These are phyloP conservation scores for Saturnia japonica DNA, from an alignment of 2,888 invertebrate species.

Conservation along the genomic window DNA sequence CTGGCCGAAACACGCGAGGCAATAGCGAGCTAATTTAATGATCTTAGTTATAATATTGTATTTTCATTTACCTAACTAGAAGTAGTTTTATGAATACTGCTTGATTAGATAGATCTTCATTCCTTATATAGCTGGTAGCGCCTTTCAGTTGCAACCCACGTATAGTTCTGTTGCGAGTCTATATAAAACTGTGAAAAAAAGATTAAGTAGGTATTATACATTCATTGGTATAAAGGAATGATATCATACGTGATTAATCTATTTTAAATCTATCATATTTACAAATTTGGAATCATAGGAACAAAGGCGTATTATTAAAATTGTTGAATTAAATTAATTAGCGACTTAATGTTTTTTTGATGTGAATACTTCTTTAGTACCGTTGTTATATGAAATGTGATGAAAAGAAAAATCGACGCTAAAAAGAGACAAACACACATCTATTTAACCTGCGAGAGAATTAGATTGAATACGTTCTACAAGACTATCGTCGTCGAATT, in stretches of 20 bases:
- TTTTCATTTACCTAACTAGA: constrained; percentile 59
- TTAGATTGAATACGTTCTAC: no score
- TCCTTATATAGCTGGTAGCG: constrained; percentile 64
- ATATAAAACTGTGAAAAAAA: constrained; percentile 64
- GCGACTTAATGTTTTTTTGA: neutral
- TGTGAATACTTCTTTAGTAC: no score
- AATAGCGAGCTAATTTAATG: constrained; percentile 58
- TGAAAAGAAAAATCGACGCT: no score
- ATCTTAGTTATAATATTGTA: constrained; percentile 49
- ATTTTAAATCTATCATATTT: constrained; percentile 16
- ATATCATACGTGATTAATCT: constrained; percentile 17
- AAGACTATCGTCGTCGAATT: no score
- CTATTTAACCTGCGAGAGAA: no score
- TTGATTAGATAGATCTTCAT: constrained; percentile 77
- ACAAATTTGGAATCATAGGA: neutral
- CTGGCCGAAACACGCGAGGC: constrained; percentile 59
- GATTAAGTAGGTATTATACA: constrained; percentile 13
- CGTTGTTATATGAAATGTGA: no score
- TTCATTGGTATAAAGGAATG: constrained; percentile 13
- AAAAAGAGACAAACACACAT: no score
- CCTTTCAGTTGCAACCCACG: constrained; percentile 57
- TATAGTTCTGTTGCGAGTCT: constrained; percentile 54
- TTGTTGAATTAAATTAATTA: neutral
- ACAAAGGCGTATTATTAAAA: neutral
- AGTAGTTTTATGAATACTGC: constrained; percentile 79